These are phyloP conservation scores for Cinclus mexicanus DNA, from an alignment of 2,113 vertebrate genomes.

Conservation along the genomic window DNA sequence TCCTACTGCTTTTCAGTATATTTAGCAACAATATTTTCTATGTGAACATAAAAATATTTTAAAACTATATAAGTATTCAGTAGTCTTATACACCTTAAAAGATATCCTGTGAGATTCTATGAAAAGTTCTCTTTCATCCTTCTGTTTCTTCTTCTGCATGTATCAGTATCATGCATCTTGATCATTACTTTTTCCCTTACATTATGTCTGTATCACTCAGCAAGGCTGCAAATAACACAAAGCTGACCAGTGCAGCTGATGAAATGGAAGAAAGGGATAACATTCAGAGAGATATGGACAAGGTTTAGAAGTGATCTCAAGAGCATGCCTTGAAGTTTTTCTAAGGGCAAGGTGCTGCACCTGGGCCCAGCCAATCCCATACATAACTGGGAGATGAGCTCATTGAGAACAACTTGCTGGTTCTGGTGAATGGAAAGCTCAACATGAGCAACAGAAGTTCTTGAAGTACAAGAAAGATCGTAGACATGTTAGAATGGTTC, in stretches of 20 bases:
- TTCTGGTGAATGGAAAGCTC: neutral
- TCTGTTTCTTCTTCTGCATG: neutral
- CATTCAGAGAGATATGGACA: neutral
- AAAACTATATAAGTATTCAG: neutral
- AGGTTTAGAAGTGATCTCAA: neutral
- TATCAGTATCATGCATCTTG: neutral
- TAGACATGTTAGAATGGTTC: neutral
- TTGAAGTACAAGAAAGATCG: neutral
- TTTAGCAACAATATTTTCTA: neutral
- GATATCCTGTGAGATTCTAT: neutral
- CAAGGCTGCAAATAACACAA: neutral
- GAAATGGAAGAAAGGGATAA: neutral
- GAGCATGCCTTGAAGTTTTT: neutral
- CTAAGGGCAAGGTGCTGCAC: neutral
- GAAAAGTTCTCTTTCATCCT: neutral
- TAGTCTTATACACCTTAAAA: neutral
- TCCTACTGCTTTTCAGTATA: neutral
- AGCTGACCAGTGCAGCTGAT: neutral
- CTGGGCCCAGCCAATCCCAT: neutral
- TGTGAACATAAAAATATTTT: neutral
- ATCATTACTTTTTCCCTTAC: neutral
- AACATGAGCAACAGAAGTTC: neutral
- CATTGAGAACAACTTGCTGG: neutral
- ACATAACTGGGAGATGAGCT: neutral
- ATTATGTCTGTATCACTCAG: neutral